phyloP scores from a whole-genome alignment of 2,113 vertebrate genomes.

The Mastomys coucha region DNA sequence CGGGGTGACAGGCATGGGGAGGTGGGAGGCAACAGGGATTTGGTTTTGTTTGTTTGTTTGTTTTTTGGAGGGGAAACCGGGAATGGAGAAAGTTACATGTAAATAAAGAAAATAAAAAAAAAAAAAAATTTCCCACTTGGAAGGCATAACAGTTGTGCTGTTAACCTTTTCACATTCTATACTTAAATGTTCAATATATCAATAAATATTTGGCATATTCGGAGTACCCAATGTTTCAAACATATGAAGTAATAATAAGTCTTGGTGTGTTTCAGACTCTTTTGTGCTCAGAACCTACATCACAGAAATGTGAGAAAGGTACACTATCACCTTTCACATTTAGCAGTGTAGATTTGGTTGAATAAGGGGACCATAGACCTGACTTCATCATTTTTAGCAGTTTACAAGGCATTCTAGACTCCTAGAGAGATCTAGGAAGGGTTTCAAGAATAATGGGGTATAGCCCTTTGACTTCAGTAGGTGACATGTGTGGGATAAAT shows the following conservation, averaged over 20 bases:
- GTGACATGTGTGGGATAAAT: background rate
- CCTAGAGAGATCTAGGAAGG: background rate
- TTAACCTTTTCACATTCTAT: background rate
- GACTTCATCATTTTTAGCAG: background rate
- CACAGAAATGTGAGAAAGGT: background rate
- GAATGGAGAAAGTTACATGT: too few species aligned
- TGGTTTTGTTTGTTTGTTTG: too few species aligned
- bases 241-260: background rate
- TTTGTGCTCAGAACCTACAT: background rate
- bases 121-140: background rate
- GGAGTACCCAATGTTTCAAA: constrained; percentile 9
- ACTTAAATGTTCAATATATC: background rate
- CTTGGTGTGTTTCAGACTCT: background rate
- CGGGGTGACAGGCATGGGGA: too few species aligned
- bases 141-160: background rate
- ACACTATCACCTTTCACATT: background rate
- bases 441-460: background rate
- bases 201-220: background rate
- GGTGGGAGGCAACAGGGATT: too few species aligned
- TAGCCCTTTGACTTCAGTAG: background rate
- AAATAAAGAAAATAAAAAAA: too few species aligned
- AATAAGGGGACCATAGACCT: background rate
- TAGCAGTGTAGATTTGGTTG: background rate
- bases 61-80: too few species aligned
- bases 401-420: background rate